These are phyloP conservation scores for Taeniopygia guttata DNA, from an alignment of 2,797 vertebrate genomes.

Conservation along the genomic window DNA sequence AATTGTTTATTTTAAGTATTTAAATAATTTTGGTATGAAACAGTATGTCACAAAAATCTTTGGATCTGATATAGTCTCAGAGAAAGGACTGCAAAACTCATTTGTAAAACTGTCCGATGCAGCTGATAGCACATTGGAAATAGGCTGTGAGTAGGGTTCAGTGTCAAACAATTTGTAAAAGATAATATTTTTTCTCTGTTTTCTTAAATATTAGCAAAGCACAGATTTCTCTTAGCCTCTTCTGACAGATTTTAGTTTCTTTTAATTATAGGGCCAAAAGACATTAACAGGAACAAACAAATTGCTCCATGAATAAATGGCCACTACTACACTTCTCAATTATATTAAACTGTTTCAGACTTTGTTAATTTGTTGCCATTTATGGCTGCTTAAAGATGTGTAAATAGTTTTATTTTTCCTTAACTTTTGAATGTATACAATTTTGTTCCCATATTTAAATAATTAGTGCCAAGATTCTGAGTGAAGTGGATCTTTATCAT, in stretches of 20 bases:
- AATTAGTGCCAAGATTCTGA: constrained; percentile 49
- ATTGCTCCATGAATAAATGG: not conserved
- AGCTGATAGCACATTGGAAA: not conserved
- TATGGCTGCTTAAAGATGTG: constrained; percentile 30
- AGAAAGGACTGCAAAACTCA: constrained; percentile 5
- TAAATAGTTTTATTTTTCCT: constrained; percentile 32
- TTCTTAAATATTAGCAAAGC: not conserved
- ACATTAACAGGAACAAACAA: not conserved
- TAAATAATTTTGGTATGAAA: not conserved
- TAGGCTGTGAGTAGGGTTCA: not conserved
- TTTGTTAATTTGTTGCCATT: not conserved
- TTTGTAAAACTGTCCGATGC: not conserved
- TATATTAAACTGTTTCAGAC: not conserved
- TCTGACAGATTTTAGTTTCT: not conserved
- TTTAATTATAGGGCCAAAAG: not conserved
- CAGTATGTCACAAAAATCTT: not conserved
- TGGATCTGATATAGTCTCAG: not conserved
- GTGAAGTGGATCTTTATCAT: constrained; percentile 14
- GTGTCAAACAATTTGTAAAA: not conserved
- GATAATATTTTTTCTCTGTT: not conserved
- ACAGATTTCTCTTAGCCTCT: not conserved
- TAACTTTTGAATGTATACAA: constrained; percentile 40
- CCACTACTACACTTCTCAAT: not conserved
- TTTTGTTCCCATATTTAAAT: constrained; percentile 61
- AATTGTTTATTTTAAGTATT: not conserved